phyloP scores from a whole-genome alignment of 1,140 invertebrate species.

The Trichonephila inaurata region DNA sequence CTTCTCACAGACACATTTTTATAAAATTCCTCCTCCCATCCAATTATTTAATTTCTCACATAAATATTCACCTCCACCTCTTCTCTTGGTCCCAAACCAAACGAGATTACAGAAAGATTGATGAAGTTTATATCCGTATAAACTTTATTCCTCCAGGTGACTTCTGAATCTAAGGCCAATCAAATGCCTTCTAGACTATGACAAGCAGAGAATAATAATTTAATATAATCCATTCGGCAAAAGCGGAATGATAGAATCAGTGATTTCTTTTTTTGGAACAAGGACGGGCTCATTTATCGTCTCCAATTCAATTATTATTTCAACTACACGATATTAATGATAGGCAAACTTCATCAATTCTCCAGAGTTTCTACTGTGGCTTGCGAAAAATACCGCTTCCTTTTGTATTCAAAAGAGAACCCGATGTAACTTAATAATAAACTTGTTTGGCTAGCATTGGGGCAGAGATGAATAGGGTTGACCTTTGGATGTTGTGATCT shows the following conservation, averaged over 20 bases:
- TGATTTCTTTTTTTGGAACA: not conserved
- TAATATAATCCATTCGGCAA: slow-evolving; percentile 5
- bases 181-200: not conserved
- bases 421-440: slow-evolving; percentile 20
- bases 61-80: not conserved
- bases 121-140: not conserved
- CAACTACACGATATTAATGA: slow-evolving; percentile 37
- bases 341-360: slow-evolving; percentile 9
- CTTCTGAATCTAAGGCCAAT: not conserved
- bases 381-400: not conserved
- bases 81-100: not conserved
- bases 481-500: slow-evolving; percentile 22
- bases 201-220: slow-evolving; percentile 28
- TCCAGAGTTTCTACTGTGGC: not conserved
- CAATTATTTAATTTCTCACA: not conserved
- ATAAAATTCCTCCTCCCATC: not conserved
- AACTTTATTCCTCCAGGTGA: not conserved
- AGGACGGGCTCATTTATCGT: not conserved
- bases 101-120: slow-evolving; percentile 6
- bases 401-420: slow-evolving; percentile 24
- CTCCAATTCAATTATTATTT: slow-evolving; percentile 35
- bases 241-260: not conserved
- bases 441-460: not conserved
- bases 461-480: slow-evolving; percentile 13
- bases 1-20: not conserved